Evolutionary conservation across 2,888 invertebrate species (phyloP).

Genomic region (Ferrisia virgata): DNA sequence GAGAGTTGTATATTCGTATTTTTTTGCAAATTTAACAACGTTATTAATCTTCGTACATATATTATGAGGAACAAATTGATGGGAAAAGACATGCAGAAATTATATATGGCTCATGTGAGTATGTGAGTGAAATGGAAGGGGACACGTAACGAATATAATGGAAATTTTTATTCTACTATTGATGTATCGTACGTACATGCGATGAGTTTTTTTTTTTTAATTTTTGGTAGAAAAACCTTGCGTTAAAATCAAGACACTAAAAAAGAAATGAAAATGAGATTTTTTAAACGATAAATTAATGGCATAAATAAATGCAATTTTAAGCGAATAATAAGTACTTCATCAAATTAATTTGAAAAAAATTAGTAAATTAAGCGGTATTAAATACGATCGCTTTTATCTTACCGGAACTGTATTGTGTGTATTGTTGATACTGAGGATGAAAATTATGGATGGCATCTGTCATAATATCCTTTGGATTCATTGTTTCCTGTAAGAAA

Average conservation of each 20-base stretch:
- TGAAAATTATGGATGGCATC: slow-evolving; percentile 99
- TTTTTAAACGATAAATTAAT: neutral
- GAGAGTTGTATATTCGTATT: too few species aligned
- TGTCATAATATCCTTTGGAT: slow-evolving; percentile 99
- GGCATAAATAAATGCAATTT: neutral
- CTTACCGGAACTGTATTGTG: slow-evolving; percentile 92
- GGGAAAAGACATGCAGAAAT: neutral
- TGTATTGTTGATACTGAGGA: slow-evolving; percentile 99
- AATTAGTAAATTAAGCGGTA: neutral
- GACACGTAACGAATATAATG: neutral
- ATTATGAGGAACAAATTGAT: too few species aligned
- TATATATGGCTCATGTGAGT: neutral
- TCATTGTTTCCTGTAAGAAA: slow-evolving; percentile 80
- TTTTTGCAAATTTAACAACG: neutral
- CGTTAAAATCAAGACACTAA: neutral
- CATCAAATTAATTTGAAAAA: neutral
- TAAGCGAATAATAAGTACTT: slow-evolving; percentile 12
- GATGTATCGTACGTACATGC: neutral
- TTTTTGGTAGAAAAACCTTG: neutral
- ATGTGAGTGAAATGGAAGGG: neutral
- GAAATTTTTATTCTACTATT: neutral
- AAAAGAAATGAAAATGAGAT: neutral
- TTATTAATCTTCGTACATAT: too few species aligned
- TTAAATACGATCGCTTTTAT: slow-evolving; percentile 48
- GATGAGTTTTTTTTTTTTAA: neutral